Evolutionary conservation across 2,888 invertebrate species (phyloP).

Genomic region (Meta bourneti): DNA sequence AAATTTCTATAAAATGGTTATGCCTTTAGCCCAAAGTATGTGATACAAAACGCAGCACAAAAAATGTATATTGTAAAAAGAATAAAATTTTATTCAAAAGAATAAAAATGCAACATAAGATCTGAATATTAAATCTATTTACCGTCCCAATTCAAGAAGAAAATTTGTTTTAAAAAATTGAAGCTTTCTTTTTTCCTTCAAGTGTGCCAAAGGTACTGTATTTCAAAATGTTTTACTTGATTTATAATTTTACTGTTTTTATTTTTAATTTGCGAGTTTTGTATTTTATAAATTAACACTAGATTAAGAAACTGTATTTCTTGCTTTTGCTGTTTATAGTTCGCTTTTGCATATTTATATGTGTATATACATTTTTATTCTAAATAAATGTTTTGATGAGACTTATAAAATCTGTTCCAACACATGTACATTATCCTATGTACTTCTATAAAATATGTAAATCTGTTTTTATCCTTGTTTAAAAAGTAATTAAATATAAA

Average conservation of each 20-base stretch:
- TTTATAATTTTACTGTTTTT: conserved; percentile 29
- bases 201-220: conserved; percentile 66
- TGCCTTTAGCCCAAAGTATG: conserved; percentile 23
- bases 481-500: no score
- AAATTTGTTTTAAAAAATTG: conserved; percentile 1
- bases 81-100: conserved; percentile 42
- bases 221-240: conserved; percentile 9
- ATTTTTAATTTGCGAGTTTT: conserved; percentile 30
- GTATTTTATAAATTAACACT: conserved; percentile 41
- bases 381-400: conserved; percentile 76
- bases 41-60: conserved; percentile 43
- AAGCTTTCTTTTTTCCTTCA: conserved; percentile 30
- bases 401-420: not conserved
- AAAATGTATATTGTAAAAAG: conserved; percentile 26
- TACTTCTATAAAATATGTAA: no score
- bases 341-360: conserved; percentile 73
- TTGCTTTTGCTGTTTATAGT: conserved; percentile 74
- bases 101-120: conserved; percentile 49
- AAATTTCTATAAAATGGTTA: conserved; percentile 4
- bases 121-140: conserved; percentile 20
- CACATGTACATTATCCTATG: no score
- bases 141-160: conserved; percentile 63
- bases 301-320: conserved; percentile 39
- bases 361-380: conserved; percentile 75
- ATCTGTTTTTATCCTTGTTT: no score